phyloP scores from a whole-genome alignment of 1,140 invertebrate genomes.

The Magallana angulata region DNA sequence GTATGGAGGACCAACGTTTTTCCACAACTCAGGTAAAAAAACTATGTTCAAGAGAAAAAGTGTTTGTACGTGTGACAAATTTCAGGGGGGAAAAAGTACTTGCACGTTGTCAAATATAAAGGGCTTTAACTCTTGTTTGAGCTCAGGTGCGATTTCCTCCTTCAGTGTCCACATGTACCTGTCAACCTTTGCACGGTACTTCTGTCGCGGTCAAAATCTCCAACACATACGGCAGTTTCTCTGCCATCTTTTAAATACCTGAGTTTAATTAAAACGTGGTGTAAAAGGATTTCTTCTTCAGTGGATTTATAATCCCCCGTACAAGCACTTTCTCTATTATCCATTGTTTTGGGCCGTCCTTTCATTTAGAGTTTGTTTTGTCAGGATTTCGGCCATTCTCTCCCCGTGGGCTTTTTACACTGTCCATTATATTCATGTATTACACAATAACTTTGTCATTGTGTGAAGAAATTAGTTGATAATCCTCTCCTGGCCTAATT shows the following conservation, averaged over 20 bases:
- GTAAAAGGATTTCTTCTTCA: slow-evolving; percentile 30
- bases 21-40: slow-evolving; percentile 12
- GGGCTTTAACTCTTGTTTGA: slow-evolving; percentile 25
- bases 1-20: neutral
- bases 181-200: slow-evolving; percentile 14
- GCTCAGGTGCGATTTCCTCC: neutral
- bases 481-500: slow-evolving; percentile 41
- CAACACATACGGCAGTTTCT: slow-evolving; percentile 12
- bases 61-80: neutral
- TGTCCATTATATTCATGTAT: slow-evolving; percentile 34
- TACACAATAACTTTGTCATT: slow-evolving; percentile 43
- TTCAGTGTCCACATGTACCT: neutral
- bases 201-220: slow-evolving; percentile 13
- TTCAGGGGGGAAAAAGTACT: neutral
- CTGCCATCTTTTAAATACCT: slow-evolving; percentile 39
- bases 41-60: neutral
- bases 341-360: slow-evolving; percentile 27
- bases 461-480: slow-evolving; percentile 45
- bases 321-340: slow-evolving; percentile 42
- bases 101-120: neutral
- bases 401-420: slow-evolving; percentile 36
- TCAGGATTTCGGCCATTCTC: slow-evolving; percentile 35
- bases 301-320: slow-evolving; percentile 20
- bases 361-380: slow-evolving; percentile 39
- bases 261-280: slow-evolving; percentile 33